Evolutionary conservation across 2,797 vertebrate genomes (phyloP).

Genomic region (Spheniscus humboldti): DNA sequence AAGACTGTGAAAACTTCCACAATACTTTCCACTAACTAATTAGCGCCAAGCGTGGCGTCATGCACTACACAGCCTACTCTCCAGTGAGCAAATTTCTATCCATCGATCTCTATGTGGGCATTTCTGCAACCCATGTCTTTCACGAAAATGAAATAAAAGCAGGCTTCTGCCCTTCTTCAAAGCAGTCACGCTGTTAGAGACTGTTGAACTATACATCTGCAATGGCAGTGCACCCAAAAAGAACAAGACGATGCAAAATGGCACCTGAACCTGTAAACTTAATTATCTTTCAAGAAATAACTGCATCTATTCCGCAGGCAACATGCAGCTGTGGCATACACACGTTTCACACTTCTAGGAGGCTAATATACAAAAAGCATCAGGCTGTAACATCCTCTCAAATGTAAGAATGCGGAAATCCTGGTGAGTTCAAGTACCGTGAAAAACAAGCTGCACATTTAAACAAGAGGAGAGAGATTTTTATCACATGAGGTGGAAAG

Average conservation of each 20-base stretch:
- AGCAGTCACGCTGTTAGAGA: background rate
- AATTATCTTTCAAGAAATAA: background rate
- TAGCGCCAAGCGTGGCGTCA: fast-evolving
- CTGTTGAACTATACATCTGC: background rate
- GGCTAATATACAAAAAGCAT: background rate
- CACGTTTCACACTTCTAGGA: background rate
- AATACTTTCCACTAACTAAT: background rate
- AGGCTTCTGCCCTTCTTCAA: background rate
- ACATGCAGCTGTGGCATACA: fast-evolving
- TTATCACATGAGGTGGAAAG: background rate
- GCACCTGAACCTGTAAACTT: background rate
- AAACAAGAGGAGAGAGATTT: background rate
- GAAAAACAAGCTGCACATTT: background rate
- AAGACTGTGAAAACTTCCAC: background rate
- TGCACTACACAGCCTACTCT: background rate
- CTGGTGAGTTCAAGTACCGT: background rate
- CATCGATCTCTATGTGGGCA: fast-evolving
- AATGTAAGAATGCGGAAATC: background rate
- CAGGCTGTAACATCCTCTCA: background rate
- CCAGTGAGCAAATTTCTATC: background rate
- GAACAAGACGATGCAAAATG: background rate
- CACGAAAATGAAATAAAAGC: background rate
- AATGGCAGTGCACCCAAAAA: background rate
- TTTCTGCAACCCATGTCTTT: background rate
- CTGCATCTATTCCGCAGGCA: background rate